Evolutionary conservation across 2,888 invertebrate genomes (phyloP), one percentile per base, ranked within the genome.

Genomic region (Drosophila percnosoma): DNA sequence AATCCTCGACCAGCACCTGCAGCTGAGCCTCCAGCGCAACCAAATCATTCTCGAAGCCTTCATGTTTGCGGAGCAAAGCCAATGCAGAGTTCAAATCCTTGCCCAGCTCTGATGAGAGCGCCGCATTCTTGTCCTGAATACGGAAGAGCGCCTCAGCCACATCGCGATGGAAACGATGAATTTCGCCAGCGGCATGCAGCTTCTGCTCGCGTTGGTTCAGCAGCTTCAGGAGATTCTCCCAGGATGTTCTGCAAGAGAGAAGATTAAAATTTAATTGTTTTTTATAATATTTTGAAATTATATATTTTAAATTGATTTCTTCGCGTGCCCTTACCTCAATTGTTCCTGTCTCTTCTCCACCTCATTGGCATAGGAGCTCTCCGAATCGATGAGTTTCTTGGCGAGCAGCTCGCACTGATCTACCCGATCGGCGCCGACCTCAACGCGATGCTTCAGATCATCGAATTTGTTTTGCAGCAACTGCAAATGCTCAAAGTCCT

Each of bases 151-250:
- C 97, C 91, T 99, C 99, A 29, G 97, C 97, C 2, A 97, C 98
- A 93, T 99, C 99, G 62, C 99, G 95, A 93, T 99, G 99, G 95
- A 99, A 99, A 64, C 98, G 95, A 93, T 99, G 99, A 80, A 99
- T 98, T 94, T 99, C 98, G 13, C 98, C 99, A 1, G 99, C 99
- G 0, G 98, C 99, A 91, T 96, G 96, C 45, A 99, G 94, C 49
- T 98, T 96, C 73, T 96, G 95, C 78, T 97, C 97, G 18, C 99
- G 95, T 57, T 97, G 96, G 83, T 97, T 96, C 68, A 99, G 96
- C 91, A 97, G 96, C 59, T 97, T 96, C 58, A 98, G 94, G 0
- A 99, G 95, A 53, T 96, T 96, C 78, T 97, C 96, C 99, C 99
- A 99, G 6, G 95, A 95, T 82, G 96, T 95, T 75, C 97, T 96